These are phyloP conservation scores for Motacilla alba DNA, from an alignment of 2,113 vertebrate species.

Conservation along the genomic window DNA sequence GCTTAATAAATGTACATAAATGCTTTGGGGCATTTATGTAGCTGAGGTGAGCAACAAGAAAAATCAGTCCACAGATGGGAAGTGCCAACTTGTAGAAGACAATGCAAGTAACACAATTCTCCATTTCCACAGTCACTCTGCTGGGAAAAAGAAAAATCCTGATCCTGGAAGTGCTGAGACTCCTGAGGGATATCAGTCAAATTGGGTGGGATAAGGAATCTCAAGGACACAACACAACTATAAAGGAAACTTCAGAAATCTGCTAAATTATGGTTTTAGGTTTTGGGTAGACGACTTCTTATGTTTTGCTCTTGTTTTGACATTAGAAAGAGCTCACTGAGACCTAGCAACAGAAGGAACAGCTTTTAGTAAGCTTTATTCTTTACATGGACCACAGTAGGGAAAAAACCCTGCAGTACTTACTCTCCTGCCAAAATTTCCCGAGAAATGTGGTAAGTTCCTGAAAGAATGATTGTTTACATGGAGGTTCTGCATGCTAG, in stretches of 20 bases:
- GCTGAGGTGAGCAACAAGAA: not conserved
- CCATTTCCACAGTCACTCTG: not conserved
- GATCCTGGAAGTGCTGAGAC: not conserved
- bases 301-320: not conserved
- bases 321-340: not conserved
- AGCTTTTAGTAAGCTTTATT: not conserved
- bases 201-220: not conserved
- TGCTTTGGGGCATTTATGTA: fast-evolving
- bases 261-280: not conserved
- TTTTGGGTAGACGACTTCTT: not conserved
- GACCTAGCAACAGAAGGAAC: not conserved
- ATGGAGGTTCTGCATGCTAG: not conserved
- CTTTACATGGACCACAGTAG: not conserved
- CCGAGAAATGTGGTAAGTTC: not conserved
- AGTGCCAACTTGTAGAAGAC: not conserved
- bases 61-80: not conserved
- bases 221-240: not conserved
- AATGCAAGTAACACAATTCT: not conserved
- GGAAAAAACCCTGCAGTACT: not conserved
- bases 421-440: not conserved
- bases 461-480: not conserved
- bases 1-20: no score
- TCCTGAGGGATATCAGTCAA: not conserved
- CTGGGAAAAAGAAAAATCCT: not conserved
- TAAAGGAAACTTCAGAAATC: not conserved